Conservation (phyloP, 2,888 invertebrate species). For the Acrocyrtus sp. region DNA sequence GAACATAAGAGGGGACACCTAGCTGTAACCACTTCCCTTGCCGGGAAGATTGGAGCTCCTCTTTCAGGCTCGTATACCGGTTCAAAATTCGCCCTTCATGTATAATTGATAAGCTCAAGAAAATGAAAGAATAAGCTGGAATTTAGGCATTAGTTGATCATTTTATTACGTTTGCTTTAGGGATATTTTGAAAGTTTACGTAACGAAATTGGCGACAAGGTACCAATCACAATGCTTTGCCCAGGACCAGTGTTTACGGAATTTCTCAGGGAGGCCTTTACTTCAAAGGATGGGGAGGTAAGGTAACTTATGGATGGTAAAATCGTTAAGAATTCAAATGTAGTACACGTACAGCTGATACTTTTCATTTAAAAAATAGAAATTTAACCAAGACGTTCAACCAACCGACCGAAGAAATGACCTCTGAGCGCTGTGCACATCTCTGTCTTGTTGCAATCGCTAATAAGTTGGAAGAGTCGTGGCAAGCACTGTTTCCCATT, state of each 20-base stretch:
- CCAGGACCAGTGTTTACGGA: slow-evolving; percentile 82
- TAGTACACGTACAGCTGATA: background rate
- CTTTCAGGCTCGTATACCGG: slow-evolving; percentile 78
- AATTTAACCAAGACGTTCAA: slow-evolving; percentile 64
- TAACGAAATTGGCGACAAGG: slow-evolving; percentile 72
- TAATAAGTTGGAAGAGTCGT: slow-evolving; percentile 72
- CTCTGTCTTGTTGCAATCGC: slow-evolving; percentile 69
- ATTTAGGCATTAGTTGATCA: background rate
- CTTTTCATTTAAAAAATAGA: slow-evolving; percentile 62
- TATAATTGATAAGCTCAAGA: slow-evolving; percentile 65
- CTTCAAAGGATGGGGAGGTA: slow-evolving; percentile 73
- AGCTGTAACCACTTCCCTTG: slow-evolving; percentile 79
- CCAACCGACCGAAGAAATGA: slow-evolving; percentile 67
- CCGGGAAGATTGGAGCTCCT: slow-evolving; percentile 76
- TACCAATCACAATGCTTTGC: slow-evolving; percentile 76
- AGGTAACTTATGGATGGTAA: too few relatives aligned
- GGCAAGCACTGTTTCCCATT: slow-evolving; percentile 77
- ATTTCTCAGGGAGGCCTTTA: slow-evolving; percentile 76
- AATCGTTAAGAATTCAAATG: too few relatives aligned
- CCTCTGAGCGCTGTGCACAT: slow-evolving; percentile 69
- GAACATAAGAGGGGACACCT: slow-evolving; percentile 73
- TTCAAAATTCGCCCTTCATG: slow-evolving; percentile 81
- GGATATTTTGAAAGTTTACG: slow-evolving; percentile 78
- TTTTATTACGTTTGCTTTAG: slow-evolving; percentile 67
- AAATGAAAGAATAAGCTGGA: background rate